These are phyloP conservation scores for Willowsia nigromaculata DNA, from an alignment of 2,888 invertebrate species.

Conservation along the genomic window DNA sequence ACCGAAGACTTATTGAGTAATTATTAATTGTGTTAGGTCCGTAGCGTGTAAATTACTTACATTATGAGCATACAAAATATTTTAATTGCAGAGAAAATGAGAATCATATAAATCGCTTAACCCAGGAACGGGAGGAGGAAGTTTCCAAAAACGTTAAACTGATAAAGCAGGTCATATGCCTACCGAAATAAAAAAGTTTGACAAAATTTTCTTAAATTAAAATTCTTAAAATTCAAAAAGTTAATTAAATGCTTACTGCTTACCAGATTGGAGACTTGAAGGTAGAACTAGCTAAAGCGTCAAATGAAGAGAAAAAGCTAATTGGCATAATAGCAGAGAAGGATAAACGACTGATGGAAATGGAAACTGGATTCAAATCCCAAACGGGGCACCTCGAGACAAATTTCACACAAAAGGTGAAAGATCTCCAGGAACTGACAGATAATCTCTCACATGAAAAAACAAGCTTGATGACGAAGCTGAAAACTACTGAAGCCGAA, in stretches of 20 bases:
- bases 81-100: conserved; percentile 53
- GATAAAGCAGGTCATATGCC: conserved; percentile 48
- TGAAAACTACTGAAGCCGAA: conserved; percentile 59
- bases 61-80: too few species aligned
- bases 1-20: conserved; percentile 59
- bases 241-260: too few species aligned
- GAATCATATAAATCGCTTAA: conserved; percentile 52
- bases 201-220: too few species aligned
- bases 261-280: conserved; percentile 43
- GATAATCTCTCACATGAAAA: conserved; percentile 46
- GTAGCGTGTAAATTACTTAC: too few species aligned
- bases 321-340: neutral
- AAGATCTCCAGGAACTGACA: conserved; percentile 27
- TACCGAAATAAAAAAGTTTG: too few species aligned
- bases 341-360: conserved; percentile 23
- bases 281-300: neutral
- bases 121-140: conserved; percentile 59
- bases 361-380: conserved; percentile 35
- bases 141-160: neutral
- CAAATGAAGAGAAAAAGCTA: conserved; percentile 10
- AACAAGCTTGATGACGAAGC: neutral
- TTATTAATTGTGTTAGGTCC: too few species aligned
- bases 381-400: conserved; percentile 39
- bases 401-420: conserved; percentile 40
- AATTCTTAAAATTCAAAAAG: too few species aligned